These are phyloP conservation scores for Aegithalos caudatus DNA, from an alignment of 2,113 vertebrate species.

Conservation along the genomic window DNA sequence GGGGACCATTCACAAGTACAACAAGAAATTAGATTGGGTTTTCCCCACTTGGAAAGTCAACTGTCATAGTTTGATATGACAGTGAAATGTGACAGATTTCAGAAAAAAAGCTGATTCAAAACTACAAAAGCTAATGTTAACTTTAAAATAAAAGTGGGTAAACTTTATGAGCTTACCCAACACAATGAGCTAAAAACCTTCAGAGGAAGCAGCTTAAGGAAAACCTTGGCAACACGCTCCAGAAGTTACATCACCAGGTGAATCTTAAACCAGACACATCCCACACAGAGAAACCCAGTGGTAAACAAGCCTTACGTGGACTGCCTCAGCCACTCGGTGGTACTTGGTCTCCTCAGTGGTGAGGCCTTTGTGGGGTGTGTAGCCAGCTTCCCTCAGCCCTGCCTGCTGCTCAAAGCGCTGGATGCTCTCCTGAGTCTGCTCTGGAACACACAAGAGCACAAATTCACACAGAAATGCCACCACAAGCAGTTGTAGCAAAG, in stretches of 20 bases:
- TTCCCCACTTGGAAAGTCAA: neutral
- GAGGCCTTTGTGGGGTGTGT: slow-evolving; percentile 91
- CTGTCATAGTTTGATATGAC: neutral
- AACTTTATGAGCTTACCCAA: neutral
- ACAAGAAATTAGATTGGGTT: neutral
- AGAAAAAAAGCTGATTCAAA: neutral
- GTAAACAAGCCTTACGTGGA: slow-evolving; percentile 80
- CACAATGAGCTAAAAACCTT: neutral
- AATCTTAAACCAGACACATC: neutral
- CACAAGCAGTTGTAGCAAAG: neutral
- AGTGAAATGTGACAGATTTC: neutral
- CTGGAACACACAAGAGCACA: slow-evolving; percentile 70
- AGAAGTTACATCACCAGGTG: neutral
- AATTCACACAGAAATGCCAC: neutral
- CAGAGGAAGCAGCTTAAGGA: neutral
- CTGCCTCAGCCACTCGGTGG: slow-evolving; percentile 82
- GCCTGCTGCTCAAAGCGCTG: slow-evolving; percentile 92
- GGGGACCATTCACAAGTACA: neutral
- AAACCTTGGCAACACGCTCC: neutral
- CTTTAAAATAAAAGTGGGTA: neutral
- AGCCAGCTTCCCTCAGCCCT: slow-evolving; percentile 88
- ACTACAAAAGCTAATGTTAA: neutral
- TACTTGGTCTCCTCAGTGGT: slow-evolving; percentile 89
- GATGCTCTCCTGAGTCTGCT: slow-evolving; percentile 90
- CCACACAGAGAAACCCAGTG: neutral